Base-by-base conservation (phyloP, 2,113 vertebrate species). In the Bungarus multicinctus region DNA sequence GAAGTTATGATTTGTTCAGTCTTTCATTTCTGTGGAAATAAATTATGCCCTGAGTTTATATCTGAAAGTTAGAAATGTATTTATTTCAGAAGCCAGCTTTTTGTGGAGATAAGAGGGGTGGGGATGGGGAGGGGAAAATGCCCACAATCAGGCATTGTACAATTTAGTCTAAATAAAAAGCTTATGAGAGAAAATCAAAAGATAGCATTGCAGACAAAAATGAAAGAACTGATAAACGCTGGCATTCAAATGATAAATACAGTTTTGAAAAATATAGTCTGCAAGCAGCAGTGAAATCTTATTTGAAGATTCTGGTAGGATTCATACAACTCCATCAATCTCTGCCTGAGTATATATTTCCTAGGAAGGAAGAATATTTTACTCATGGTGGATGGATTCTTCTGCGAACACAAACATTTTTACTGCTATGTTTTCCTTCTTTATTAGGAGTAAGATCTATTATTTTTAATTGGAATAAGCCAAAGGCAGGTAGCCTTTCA, bases 271-370 rank as follows among this genome's bases (percentile, higher is more conserved):
- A 90, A 85, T 60, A 39, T 34, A 50, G 85, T 34, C 69, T 90
- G 74, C 54, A 90, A 50, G 45, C 60, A 58, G 88, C 74, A n/a
- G 27, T 74, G 86, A 74, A 93, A 64, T 34, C 45, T 89, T 85
- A 43, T 90, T 27, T 27, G 55, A 86, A 47, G 88, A 52, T 90
- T 64, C 14, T 50, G 43, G 14, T 60, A 47, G 50, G 54, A 86
- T 90, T 58, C 74, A 86, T 90, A 60, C 39, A 60, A 52, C 85
- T 90, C 54, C n/a, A 93, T 93, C 74, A 39, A 52, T 92, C 88
- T 93, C 74, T 50, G 11, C 86, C 74, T 39, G 7, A 30, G 74
- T 25, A 39, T 47, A 18, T 52, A 81, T 7, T 55, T 60, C n/a
- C 12, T 12, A 9, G 39, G 34, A 81, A 39, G 3, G 74, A 43